Evolutionary conservation across 2,888 invertebrate genomes (phyloP), one percentile per base, ranked within the genome.

Genomic region (Trissoscelio sp.): DNA sequence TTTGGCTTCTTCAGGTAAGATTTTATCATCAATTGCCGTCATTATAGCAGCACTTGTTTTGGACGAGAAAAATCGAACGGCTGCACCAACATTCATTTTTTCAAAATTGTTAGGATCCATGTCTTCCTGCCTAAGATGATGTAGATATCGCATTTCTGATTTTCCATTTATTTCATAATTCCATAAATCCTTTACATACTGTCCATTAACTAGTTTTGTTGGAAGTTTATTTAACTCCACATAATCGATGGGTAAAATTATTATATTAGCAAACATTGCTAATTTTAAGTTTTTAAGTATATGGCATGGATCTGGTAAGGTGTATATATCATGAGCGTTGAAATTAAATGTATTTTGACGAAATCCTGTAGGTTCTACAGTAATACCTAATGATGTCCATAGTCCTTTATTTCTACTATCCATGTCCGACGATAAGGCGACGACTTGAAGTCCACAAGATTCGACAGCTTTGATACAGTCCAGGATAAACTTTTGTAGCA

Each of bases 61-160:
- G 12, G 39, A 16, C 3, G 62, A 62, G 16, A 80, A 75, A 22
- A 70, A 75, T n/a, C 70, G 16, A 1, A 64, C 44, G 11, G 69
- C 80, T 4, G 51, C 64, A 7, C 80, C 80, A 14, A 69, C 80
- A 22, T 74, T 62, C 70, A 80, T 75, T 51, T 28, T 16, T 1
- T 75, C 39, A 34, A 75, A 75, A 12, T n/a, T 48, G 12, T 11
- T 44, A 7, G 75, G 80, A 0, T 75, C 20, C 0, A 81, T 42
- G 31, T 75, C 66, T 22, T 69, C 48, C 14, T 6, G 3, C 18
- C 51, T 24, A 7, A 80, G 14, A 42, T 80, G 80, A 44, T 70
- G 70, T 1, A 80, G 46, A 7, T 64, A 51, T 0, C 80, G 64
- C 3, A 14, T 42, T 37, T 70, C 69, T 55, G 18, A 57, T 20